phyloP scores from a whole-genome alignment of 2,797 vertebrate species.

The Rhinoraja longicauda region DNA sequence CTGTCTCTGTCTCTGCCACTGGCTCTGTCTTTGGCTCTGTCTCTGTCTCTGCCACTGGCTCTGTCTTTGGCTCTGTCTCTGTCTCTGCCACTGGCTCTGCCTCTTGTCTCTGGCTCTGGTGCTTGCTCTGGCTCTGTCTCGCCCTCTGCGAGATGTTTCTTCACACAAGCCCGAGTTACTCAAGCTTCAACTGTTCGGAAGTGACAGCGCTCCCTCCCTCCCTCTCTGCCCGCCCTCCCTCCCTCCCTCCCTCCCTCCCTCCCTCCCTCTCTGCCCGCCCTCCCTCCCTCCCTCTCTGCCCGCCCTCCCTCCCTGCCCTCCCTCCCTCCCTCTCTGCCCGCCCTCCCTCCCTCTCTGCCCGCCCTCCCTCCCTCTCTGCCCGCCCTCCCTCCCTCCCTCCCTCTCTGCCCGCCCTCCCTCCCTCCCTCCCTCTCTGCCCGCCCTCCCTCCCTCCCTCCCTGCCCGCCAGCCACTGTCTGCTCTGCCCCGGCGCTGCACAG shows the following conservation, averaged over 20 bases:
- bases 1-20: too few species aligned
- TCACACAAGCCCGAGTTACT: neutral
- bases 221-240: neutral
- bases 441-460: neutral
- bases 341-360: neutral
- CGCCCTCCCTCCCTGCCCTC: too few species aligned
- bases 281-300: neutral
- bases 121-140: too few species aligned
- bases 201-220: neutral
- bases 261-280: neutral
- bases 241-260: too few species aligned
- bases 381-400: neutral
- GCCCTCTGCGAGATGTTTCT: neutral
- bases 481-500: neutral
- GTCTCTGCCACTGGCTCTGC: too few species aligned
- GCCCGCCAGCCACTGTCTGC: neutral
- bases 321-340: neutral
- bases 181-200: slow-evolving; percentile 27
- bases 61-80: too few species aligned
- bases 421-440: too few species aligned
- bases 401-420: too few species aligned
- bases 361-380: neutral
- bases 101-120: neutral
- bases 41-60: too few species aligned
- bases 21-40: too few species aligned